A percentile compares a stretch with the other conserved stretches of the same genome.
phyloP scores from a whole-genome alignment of 92 coral and sea anemone genomes.

The Zoanthus solanderi region DNA sequence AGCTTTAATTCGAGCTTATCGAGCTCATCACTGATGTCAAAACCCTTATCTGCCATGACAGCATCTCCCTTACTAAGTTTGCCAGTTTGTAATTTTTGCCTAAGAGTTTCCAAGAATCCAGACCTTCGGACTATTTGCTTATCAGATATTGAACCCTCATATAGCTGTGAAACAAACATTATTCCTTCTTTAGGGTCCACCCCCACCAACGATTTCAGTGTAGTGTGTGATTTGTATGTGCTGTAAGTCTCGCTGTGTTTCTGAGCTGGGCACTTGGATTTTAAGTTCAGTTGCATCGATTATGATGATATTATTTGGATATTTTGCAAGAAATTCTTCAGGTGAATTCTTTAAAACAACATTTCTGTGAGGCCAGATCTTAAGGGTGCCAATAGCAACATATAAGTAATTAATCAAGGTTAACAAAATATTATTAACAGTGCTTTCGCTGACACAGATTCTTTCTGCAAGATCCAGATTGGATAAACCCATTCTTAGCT shows the following conservation, averaged over 20 bases:
- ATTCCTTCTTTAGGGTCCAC: conserved; percentile 61
- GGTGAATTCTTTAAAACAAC: conserved; percentile 62
- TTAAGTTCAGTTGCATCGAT: conserved; percentile 81
- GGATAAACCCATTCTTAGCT: conserved; percentile 53
- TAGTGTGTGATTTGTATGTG: conserved; percentile 35
- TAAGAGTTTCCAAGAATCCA: conserved; percentile 47
- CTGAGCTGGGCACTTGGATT: conserved; percentile 73
- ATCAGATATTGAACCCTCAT: conserved; percentile 37
- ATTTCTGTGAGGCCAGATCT: neutral
- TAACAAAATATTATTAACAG: conserved; percentile 50
- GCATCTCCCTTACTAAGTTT: conserved; percentile 27
- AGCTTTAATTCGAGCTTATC: neutral
- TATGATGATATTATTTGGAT: conserved; percentile 60
- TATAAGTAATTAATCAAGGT: conserved; percentile 58
- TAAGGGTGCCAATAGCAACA: conserved; percentile 45
- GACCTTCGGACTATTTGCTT: conserved; percentile 47
- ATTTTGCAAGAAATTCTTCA: conserved; percentile 53
- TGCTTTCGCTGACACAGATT: conserved; percentile 63
- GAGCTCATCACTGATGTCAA: conserved; percentile 16
- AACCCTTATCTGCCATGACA: neutral
- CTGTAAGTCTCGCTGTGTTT: conserved; percentile 73
- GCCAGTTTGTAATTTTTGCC: no score
- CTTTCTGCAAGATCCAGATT: conserved; percentile 48
- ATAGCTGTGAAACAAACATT: conserved; percentile 30
- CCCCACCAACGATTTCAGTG: conserved; percentile 51